Evolutionary conservation across 2,113 vertebrate species (phyloP).

Genomic region (Miniopterus natalensis): DNA sequence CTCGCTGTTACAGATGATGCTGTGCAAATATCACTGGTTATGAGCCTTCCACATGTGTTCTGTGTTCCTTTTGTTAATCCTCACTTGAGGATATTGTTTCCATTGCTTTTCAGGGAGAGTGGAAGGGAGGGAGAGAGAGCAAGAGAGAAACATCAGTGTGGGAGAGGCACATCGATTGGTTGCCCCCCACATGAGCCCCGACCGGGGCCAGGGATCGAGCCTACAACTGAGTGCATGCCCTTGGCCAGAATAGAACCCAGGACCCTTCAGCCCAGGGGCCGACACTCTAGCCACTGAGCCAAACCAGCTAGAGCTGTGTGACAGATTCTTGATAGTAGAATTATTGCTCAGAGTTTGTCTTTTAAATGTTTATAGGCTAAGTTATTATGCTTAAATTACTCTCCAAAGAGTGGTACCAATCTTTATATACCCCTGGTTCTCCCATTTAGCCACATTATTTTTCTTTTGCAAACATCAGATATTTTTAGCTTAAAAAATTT

Average conservation of each 20-base stretch:
- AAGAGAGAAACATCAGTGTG: too few species aligned
- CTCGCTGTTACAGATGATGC: neutral
- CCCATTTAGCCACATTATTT: neutral
- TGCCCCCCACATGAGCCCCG: too few species aligned
- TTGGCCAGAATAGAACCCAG: too few species aligned
- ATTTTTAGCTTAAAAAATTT: neutral
- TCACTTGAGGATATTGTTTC: too few species aligned
- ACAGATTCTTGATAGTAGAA: neutral
- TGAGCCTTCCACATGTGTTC: neutral
- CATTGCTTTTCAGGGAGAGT: too few species aligned
- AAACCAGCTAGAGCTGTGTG: neutral
- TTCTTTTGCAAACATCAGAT: neutral
- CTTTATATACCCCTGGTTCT: neutral
- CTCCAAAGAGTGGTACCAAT: neutral
- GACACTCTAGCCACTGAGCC: too few species aligned
- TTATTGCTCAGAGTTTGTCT: neutral
- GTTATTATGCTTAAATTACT: neutral
- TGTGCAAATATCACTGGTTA: neutral
- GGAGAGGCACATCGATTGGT: too few species aligned
- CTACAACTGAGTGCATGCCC: too few species aligned
- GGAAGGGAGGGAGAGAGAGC: too few species aligned
- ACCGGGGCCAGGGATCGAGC: too few species aligned
- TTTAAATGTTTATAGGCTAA: neutral
- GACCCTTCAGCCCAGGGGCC: too few species aligned
- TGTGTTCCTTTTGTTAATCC: too few species aligned